Percentiles rank a stretch among this genome's conserved stretches.
phyloP scores from a whole-genome alignment of 2,888 invertebrate genomes.

The Thymelicus acteon region DNA sequence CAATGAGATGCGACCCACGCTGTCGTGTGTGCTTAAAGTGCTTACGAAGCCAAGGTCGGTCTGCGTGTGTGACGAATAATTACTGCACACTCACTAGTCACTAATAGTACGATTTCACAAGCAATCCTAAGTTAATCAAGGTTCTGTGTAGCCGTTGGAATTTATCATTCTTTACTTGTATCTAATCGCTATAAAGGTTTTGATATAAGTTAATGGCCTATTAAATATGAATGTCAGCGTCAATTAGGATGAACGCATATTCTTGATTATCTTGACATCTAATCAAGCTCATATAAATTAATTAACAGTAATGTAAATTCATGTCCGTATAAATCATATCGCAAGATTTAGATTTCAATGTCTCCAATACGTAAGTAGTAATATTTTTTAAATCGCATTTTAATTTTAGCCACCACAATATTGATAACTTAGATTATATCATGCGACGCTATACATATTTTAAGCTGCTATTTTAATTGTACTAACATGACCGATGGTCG shows the following conservation, averaged over 20 bases:
- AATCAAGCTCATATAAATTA: neutral
- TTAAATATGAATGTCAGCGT: no score
- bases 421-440: no score
- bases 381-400: no score
- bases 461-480: no score
- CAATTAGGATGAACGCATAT: no score
- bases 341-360: neutral
- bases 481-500: no score
- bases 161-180: no score
- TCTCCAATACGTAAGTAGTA: no score
- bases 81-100: slow-evolving; percentile 15
- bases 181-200: no score
- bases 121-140: neutral
- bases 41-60: slow-evolving; percentile 25
- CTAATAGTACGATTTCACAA: slow-evolving; percentile 23
- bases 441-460: no score
- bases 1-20: slow-evolving; percentile 33
- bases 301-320: neutral
- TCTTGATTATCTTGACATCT: neutral
- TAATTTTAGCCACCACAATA: no score
- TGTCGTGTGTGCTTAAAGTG: neutral
- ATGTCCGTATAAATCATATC: neutral
- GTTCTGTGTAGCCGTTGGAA: neutral
- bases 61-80: slow-evolving; percentile 24
- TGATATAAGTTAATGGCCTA: no score